Conservation (phyloP, 1,140 invertebrate species). For the Pseudomyrmex flavicornis region DNA sequence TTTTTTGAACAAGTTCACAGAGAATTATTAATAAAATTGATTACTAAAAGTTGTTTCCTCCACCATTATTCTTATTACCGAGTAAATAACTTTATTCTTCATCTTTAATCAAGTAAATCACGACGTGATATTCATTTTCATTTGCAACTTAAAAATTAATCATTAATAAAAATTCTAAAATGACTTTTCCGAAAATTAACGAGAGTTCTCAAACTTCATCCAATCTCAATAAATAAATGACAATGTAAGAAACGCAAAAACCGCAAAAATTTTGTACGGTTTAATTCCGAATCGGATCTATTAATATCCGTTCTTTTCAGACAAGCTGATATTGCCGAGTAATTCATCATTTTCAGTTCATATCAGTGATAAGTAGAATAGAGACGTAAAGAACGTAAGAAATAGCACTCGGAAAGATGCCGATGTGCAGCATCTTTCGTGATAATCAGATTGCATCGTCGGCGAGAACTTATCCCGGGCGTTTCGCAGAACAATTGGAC, state of each 20-base stretch:
- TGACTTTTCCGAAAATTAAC: background rate
- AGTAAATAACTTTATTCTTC: constrained; percentile 65
- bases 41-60: constrained; percentile 42
- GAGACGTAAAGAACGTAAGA: constrained; percentile 2
- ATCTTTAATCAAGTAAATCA: too few relatives aligned
- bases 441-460: constrained; percentile 33
- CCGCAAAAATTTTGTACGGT: background rate
- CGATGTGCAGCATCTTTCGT: constrained; percentile 1
- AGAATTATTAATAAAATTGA: constrained; percentile 52
- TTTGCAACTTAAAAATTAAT: too few relatives aligned
- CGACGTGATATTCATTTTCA: too few relatives aligned
- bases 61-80: constrained; percentile 67
- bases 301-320: background rate
- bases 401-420: background rate
- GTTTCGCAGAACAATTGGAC: constrained; percentile 22
- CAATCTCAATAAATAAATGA: background rate
- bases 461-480: background rate
- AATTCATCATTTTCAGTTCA: background rate
- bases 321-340: background rate
- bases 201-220: background rate
- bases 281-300: background rate
- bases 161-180: too few relatives aligned
- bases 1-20: constrained; percentile 18
- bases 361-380: background rate
- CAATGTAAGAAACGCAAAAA: background rate